These are phyloP conservation scores for Periparus ater DNA, from an alignment of 2,797 vertebrate species.

Conservation along the genomic window DNA sequence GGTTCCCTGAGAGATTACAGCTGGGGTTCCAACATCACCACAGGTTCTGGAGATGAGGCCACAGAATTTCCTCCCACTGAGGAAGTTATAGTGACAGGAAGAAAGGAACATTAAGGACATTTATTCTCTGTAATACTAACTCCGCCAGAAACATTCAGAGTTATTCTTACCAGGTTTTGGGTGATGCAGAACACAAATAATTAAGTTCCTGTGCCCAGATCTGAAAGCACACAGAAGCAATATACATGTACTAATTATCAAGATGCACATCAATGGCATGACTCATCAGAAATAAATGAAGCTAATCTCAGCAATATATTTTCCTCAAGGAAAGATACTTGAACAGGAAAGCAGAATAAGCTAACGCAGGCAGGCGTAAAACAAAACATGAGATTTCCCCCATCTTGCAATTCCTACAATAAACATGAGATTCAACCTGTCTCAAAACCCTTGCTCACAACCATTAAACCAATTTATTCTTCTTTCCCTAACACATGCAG, in stretches of 20 bases:
- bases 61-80: not conserved
- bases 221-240: not conserved
- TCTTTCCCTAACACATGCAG: not conserved
- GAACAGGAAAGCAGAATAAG: not conserved
- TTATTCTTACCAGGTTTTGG: not conserved
- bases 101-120: not conserved
- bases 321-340: not conserved
- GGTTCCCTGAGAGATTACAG: not conserved
- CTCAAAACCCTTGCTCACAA: not conserved
- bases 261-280: not conserved
- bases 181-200: not conserved
- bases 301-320: not conserved
- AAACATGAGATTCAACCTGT: not conserved
- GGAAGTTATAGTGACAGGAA: not conserved
- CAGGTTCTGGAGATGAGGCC: not conserved
- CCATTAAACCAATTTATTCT: conserved; percentile 21
- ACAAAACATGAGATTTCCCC: not conserved
- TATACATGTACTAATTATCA: not conserved
- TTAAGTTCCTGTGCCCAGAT: not conserved
- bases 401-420: conserved; percentile 1
- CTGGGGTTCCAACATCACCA: not conserved
- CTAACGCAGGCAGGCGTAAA: not conserved
- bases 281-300: conserved; percentile 1
- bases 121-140: not conserved
- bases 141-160: not conserved